Percentiles rank a stretch among this genome's conserved stretches.
phyloP scores from a whole-genome alignment of 1,140 invertebrate species.

The Microvelia longipes region DNA sequence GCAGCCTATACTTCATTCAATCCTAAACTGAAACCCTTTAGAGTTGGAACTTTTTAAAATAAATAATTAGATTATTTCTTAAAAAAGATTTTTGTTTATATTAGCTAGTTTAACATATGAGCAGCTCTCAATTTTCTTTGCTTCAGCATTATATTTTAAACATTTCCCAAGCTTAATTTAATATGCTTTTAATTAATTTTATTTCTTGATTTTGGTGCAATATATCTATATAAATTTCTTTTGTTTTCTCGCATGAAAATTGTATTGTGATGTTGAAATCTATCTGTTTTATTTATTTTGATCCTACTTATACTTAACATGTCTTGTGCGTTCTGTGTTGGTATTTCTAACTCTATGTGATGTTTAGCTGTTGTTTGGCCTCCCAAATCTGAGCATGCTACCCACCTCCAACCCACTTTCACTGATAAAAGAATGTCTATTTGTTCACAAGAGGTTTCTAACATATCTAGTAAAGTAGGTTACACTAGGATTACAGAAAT shows the following conservation, averaged over 20 bases:
- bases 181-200: not conserved
- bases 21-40: constrained; percentile 44
- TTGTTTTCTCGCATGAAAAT: not conserved
- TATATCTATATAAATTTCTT: not conserved
- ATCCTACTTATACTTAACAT: no score
- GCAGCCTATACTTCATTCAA: constrained; percentile 46
- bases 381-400: constrained; percentile 5
- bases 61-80: constrained; percentile 32
- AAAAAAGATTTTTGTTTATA: constrained; percentile 35
- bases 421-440: constrained; percentile 18
- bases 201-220: no score
- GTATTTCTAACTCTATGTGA: no score
- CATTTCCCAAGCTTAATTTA: not conserved
- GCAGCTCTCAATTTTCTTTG: not conserved
- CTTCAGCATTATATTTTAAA: constrained; percentile 5
- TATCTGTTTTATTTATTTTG: no score
- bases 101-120: constrained; percentile 10
- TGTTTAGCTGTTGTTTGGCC: constrained; percentile 8
- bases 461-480: constrained; percentile 5
- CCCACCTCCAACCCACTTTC: not conserved
- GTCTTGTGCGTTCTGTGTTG: not conserved
- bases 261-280: no score
- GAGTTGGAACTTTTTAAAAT: not conserved
- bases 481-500: not conserved
- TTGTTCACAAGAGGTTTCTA: constrained; percentile 19